Conservation (phyloP, 1,140 invertebrate species). For the Hylaeus anthracinus region DNA sequence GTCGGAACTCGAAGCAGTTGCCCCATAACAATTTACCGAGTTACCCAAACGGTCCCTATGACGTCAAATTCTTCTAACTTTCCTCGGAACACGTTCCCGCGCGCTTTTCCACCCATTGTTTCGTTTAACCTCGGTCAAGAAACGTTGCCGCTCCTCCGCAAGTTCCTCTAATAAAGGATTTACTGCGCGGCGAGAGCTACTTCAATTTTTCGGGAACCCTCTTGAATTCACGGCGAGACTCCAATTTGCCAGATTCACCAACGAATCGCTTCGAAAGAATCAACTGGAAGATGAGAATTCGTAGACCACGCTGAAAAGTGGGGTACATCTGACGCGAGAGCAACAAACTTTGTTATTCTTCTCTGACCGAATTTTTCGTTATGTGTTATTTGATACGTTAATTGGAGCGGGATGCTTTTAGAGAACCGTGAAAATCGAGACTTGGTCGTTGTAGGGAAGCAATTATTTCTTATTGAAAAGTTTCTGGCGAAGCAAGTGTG, state of each 20-base stretch:
- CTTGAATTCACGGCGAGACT: not conserved
- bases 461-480: too few species aligned
- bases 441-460: too few species aligned
- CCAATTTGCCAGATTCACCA: not conserved
- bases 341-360: too few species aligned
- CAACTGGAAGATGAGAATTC: not conserved
- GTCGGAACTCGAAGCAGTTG: not conserved
- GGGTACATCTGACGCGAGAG: too few species aligned
- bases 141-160: not conserved
- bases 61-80: constrained; percentile 18
- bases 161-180: constrained; percentile 14
- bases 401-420: too few species aligned
- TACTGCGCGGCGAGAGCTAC: not conserved
- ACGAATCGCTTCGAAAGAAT: not conserved
- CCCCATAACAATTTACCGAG: constrained; percentile 31
- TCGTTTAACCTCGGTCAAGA: not conserved
- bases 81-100: not conserved
- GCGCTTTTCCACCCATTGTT: not conserved
- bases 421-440: too few species aligned
- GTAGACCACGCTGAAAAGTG: not conserved
- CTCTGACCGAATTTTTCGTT: too few species aligned
- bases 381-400: too few species aligned
- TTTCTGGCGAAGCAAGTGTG: too few species aligned
- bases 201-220: not conserved
- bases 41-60: not conserved